Evolutionary conservation across 2,113 vertebrate species (phyloP).

Genomic region (Callipepla squamata): DNA sequence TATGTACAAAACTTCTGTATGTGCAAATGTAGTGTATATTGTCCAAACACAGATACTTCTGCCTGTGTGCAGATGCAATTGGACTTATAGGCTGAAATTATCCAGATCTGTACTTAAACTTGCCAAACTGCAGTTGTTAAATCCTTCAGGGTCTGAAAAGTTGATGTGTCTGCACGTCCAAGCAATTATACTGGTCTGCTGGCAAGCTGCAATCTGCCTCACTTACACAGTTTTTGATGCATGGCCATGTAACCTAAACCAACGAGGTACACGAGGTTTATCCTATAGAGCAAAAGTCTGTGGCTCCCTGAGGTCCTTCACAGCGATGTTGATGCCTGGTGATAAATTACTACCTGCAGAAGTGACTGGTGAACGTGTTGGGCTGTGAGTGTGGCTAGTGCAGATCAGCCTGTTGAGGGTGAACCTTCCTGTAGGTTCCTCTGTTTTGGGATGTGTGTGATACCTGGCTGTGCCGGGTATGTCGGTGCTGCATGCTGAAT

Average conservation of each 20-base stretch:
- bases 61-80: neutral
- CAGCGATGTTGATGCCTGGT: fast-evolving
- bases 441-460: neutral
- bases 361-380: neutral
- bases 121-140: neutral
- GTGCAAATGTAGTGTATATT: neutral
- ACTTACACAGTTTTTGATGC: neutral
- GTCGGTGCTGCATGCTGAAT: neutral
- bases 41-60: neutral
- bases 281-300: fast-evolving
- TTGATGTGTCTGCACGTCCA: neutral
- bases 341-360: neutral
- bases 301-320: neutral
- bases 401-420: neutral
- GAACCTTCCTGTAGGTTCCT: neutral
- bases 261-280: fast-evolving
- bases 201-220: neutral
- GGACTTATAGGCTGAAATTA: neutral
- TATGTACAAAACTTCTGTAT: neutral
- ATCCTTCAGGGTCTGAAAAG: neutral
- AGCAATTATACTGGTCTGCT: neutral
- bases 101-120: neutral
- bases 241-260: neutral
- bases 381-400: neutral
- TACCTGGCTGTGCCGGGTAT: neutral